Evolutionary conservation across 2,888 invertebrate genomes (phyloP), one percentile per base, ranked within the genome.

Genomic region (Chaetogeoica ovagalla): DNA sequence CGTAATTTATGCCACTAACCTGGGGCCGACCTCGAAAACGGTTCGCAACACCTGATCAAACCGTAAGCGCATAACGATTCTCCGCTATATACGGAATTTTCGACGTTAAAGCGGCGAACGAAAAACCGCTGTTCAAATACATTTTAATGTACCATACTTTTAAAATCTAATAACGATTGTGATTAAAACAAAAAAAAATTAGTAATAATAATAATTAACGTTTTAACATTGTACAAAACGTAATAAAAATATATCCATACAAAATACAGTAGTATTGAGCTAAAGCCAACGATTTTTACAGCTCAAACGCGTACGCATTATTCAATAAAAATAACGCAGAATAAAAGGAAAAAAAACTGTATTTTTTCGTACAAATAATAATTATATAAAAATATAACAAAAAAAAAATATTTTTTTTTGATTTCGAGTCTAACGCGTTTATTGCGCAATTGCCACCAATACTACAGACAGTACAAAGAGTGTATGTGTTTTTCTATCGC

Each of bases 21-120:
- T 21, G 70, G 39, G 70, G 39, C 39, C 57, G 69, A 79, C 79
- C 79, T 79, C 63, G 79, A 79, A 70, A 63, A 79, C 43, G 55
- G 57, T 79, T 79, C 13, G 63, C 63, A 79, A 79, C 79, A 79
- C 79, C 79, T 79, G 79, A 79, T 79, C 71, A 71, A 79, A 79
- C 71, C 39, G 55, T 70, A 70, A 70, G 17, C 77, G 70, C 52
- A n/a, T n/a, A n/a, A 79, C 52, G 21, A 55, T 79, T 71, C 71
- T 79, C 55, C 55, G 21, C 63, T 21, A 39, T 23, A 39, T 23
- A 39, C 23, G 52, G 55, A 70, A 52, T 17, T 63, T 70, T 57
- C 55, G 55, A 77, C 68, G 43, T 69, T 52, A 69, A 57, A 17
- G 21, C 7, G 37, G 21, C 7, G 37, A 75, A 57, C 37, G 65